Evolutionary conservation across 1,140 invertebrate genomes (phyloP).

Genomic region (Octopus sinensis): DNA sequence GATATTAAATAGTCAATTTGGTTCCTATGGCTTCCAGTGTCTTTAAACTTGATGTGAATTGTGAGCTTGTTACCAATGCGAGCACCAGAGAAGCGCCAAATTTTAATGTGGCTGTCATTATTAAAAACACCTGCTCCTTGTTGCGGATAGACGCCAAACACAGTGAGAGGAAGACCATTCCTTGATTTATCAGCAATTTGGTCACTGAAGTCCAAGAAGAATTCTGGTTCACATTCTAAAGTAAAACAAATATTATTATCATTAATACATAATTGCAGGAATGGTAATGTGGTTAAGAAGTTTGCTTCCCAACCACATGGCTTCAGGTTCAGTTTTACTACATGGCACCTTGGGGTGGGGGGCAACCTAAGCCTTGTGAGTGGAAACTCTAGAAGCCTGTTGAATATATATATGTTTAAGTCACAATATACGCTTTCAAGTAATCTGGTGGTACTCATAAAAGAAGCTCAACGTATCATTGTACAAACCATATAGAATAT

Average conservation of each 20-base stretch:
- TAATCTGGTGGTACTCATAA: too few species aligned
- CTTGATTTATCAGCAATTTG: neutral
- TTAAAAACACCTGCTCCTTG: neutral
- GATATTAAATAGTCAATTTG: neutral
- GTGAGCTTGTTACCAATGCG: neutral
- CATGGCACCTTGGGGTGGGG: too few species aligned
- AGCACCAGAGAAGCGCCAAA: neutral
- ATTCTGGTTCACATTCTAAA: constrained; percentile 1
- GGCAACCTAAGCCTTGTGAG: too few species aligned
- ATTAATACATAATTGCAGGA: neutral
- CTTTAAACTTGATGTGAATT: neutral
- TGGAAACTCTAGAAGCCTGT: too few species aligned
- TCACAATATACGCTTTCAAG: too few species aligned
- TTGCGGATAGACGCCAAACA: neutral
- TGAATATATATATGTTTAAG: too few species aligned
- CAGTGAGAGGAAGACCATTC: neutral
- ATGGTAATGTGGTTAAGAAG: too few species aligned
- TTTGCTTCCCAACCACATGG: too few species aligned
- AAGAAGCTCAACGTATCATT: too few species aligned
- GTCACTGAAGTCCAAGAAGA: neutral
- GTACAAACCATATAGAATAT: too few species aligned
- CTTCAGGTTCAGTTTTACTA: too few species aligned
- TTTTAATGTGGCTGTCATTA: neutral
- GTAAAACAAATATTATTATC: neutral
- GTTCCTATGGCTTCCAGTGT: neutral